Base-by-base conservation (phyloP, 2,113 vertebrate genomes). In the Ammodramus savannarum region DNA sequence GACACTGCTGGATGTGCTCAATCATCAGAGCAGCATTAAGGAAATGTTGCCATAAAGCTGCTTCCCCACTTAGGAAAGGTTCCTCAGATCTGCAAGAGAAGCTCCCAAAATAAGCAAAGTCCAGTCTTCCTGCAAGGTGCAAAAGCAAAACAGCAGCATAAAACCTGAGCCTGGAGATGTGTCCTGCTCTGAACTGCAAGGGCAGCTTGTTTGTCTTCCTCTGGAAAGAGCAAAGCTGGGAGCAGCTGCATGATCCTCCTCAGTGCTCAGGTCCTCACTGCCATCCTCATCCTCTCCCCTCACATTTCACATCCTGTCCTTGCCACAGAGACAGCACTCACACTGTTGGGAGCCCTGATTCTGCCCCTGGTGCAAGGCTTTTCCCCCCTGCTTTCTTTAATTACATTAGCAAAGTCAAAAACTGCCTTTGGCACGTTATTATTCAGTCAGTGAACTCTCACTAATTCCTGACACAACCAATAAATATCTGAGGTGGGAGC, bases 391-490 rank as follows among this genome's bases (percentile, higher is more conserved):
- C 85, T 95, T 78, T 41, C 96, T 91, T 95, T 97, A 96, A 97
- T 96, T 88, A 86, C 52, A 90, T 96, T 90, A 96, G 55, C 78
- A 32, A 82, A 66, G 72, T 62, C 8, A 8, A 91, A 73, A 90
- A 83, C 89, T 23, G 89, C 82, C 85, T 94, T 93, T 95, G 93
- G 90, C 95, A 90, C 16, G 5, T 93, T 89, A 96, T 96, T 96
- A 93, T 88, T 80, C 87, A 95, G 87, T 54, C 96, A 96, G 93
- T 88, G 95, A 96, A 76, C 94, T 91, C 91, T 85, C 94, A 85
- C 94, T 97, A 95, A 97, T 96, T 93, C 85, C 94, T 97, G 95
- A 95, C 96, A 97, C 74, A 91, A 69, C 55, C 43, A 87, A 96
- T 97, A 80, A 89, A 71, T 85, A 80, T 83, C 93, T 69, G 67